These are phyloP conservation scores for Drosophila baimaii DNA, from an alignment of 1,140 invertebrate species.

Conservation along the genomic window DNA sequence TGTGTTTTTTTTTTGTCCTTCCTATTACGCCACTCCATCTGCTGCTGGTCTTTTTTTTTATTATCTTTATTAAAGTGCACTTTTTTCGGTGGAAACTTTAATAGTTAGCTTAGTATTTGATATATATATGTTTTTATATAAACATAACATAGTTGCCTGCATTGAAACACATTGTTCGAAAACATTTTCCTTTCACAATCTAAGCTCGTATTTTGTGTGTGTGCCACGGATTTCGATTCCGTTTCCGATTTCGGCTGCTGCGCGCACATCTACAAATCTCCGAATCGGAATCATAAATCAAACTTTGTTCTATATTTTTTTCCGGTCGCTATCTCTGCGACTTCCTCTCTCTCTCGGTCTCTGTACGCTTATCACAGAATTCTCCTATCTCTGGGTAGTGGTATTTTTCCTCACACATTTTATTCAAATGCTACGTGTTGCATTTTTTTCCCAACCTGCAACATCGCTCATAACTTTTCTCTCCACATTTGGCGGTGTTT, in stretches of 20 bases:
- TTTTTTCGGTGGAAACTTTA: slow-evolving; percentile 10
- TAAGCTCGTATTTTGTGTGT: slow-evolving; percentile 1
- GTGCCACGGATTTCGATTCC: slow-evolving; percentile 24
- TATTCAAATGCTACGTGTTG: slow-evolving; percentile 72
- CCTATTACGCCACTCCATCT: slow-evolving; percentile 20
- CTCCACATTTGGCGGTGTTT: slow-evolving; percentile 5
- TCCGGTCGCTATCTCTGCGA: slow-evolving; percentile 6
- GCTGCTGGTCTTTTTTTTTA: slow-evolving; percentile 42
- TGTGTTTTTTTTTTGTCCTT: slow-evolving; percentile 40
- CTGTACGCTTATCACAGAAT: slow-evolving; percentile 12
- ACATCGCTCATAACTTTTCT: slow-evolving; percentile 59
- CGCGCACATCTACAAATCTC: slow-evolving; percentile 38
- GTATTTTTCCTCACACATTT: slow-evolving; percentile 39
- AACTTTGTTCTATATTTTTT: slow-evolving; percentile 54
- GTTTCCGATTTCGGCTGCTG: slow-evolving; percentile 12
- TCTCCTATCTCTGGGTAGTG: not conserved
- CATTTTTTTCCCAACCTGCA: slow-evolving; percentile 54
- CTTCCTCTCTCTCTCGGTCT: slow-evolving; percentile 6
- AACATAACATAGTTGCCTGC: not conserved
- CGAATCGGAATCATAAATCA: slow-evolving; percentile 69
- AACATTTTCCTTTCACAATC: slow-evolving; percentile 5
- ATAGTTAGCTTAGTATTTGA: not conserved
- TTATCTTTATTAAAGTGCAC: slow-evolving; percentile 37
- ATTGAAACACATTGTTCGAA: not conserved
- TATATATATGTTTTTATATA: not conserved